Conservation (phyloP, 2,113 vertebrate genomes). For the Strix aluco region DNA sequence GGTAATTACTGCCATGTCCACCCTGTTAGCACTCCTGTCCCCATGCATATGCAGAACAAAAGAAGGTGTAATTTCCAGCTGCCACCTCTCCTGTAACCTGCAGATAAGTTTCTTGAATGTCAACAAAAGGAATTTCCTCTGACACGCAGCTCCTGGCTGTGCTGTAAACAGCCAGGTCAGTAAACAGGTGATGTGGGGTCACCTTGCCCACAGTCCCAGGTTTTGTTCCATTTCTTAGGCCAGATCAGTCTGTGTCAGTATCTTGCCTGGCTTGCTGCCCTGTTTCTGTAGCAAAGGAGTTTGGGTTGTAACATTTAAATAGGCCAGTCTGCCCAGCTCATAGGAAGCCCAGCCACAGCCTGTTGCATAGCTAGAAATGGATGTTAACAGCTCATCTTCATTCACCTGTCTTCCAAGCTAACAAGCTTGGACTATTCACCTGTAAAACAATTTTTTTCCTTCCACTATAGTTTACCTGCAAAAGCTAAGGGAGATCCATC, state of each 20-base stretch:
- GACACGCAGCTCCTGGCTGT: accelerated
- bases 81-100: not conserved
- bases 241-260: not conserved
- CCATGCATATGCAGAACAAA: not conserved
- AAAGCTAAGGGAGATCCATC: not conserved
- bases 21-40: not conserved
- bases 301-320: not conserved
- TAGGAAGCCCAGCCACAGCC: not conserved
- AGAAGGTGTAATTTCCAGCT: not conserved
- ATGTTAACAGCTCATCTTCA: not conserved
- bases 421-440: not conserved
- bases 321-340: not conserved
- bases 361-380: not conserved
- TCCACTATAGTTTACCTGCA: not conserved
- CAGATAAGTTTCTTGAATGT: not conserved
- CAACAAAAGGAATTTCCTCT: not conserved
- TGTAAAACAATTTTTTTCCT: not conserved
- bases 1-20: not conserved
- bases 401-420: not conserved
- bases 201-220: not conserved
- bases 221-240: not conserved
- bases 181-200: not conserved
- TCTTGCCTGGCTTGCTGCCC: not conserved
- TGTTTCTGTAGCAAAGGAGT: not conserved
- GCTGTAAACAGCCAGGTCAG: not conserved